Evolutionary conservation across 2,888 invertebrate species (phyloP).

Genomic region (Dinocampus coccinellae): DNA sequence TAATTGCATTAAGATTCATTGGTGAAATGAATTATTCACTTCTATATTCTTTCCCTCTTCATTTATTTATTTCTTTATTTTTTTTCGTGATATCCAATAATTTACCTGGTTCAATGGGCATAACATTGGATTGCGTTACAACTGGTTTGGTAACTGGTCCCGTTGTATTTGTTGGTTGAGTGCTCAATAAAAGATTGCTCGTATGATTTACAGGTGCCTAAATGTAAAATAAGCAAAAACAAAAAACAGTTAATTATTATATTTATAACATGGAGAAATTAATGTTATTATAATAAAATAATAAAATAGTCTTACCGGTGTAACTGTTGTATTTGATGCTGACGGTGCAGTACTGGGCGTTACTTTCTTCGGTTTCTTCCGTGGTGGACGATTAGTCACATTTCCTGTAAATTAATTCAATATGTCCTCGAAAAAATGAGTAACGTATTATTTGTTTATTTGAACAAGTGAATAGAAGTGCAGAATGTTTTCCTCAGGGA

Average conservation of each 20-base stretch:
- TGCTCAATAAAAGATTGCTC: slow-evolving; percentile 65
- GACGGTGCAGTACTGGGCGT: slow-evolving; percentile 56
- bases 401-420: slow-evolving; percentile 65
- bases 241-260: background rate
- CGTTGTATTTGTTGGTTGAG: slow-evolving; percentile 62
- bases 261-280: background rate
- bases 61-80: slow-evolving; percentile 16
- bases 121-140: slow-evolving; percentile 62
- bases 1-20: too few species aligned
- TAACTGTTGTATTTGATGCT: slow-evolving; percentile 50
- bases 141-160: slow-evolving; percentile 60
- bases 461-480: slow-evolving; percentile 56
- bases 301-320: slow-evolving; percentile 53
- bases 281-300: background rate
- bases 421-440: slow-evolving; percentile 55
- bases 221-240: background rate
- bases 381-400: slow-evolving; percentile 68
- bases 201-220: slow-evolving; percentile 67
- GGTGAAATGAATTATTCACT: background rate
- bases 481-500: slow-evolving; percentile 59
- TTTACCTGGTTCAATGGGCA: slow-evolving; percentile 65
- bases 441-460: slow-evolving; percentile 48
- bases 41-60: background rate
- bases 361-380: slow-evolving; percentile 73
- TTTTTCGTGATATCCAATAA: background rate